Evolutionary conservation across 2,113 vertebrate species (phyloP).

Genomic region (Mustela nigripes): DNA sequence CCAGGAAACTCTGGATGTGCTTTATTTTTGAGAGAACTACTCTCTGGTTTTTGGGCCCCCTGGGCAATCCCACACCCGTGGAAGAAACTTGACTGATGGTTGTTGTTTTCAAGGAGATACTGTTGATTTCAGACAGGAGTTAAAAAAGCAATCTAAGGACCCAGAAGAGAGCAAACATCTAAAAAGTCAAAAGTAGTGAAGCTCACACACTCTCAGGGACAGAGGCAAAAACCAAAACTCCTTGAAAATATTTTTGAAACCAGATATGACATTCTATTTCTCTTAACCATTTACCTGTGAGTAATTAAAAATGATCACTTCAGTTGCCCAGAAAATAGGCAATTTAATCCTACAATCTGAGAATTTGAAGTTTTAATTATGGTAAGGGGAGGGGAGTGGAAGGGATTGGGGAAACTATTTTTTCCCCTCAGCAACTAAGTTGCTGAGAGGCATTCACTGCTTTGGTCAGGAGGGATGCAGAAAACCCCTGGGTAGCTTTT

Average conservation of each 20-base stretch:
- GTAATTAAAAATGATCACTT: background rate
- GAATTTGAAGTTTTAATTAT: background rate
- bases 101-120: conserved; percentile 16
- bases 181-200: background rate
- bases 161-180: background rate
- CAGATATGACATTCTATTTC: background rate
- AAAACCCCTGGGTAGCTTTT: conserved; percentile 9
- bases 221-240: background rate
- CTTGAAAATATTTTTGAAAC: conserved; percentile 13
- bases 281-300: background rate
- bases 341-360: background rate
- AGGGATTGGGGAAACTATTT: background rate
- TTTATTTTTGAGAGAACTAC: background rate
- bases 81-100: conserved; percentile 14
- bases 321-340: background rate
- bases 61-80: background rate
- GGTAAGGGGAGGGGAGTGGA: background rate
- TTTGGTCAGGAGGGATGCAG: conserved; percentile 56
- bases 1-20: background rate
- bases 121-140: conserved; percentile 42
- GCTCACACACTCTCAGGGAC: background rate
- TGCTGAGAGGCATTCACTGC: conserved; percentile 48
- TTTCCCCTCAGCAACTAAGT: background rate
- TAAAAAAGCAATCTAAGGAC: background rate
- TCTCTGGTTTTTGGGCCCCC: background rate